These are phyloP conservation scores for Eueides isabella DNA, from an alignment of 1,140 invertebrate genomes.

Conservation along the genomic window DNA sequence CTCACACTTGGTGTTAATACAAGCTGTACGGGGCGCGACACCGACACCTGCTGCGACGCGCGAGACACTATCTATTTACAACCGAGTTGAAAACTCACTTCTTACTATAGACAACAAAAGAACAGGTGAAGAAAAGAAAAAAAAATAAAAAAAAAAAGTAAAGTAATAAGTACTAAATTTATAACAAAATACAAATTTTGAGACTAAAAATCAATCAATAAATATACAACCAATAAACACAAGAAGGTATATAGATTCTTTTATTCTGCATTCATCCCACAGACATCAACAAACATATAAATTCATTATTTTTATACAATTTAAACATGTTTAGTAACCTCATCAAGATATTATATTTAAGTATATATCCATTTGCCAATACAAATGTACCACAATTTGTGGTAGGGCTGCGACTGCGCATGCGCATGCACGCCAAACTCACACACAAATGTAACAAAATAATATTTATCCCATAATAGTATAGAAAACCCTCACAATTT, in stretches of 20 bases:
- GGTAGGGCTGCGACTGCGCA: background rate
- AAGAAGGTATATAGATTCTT: too few species aligned
- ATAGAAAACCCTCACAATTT: too few species aligned
- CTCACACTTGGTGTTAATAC: slow-evolving; percentile 42
- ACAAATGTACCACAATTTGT: background rate
- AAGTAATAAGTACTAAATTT: background rate
- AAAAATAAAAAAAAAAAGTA: background rate
- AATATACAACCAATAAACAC: too few species aligned
- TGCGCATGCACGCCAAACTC: background rate
- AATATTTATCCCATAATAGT: background rate
- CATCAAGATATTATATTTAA: background rate
- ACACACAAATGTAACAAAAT: background rate
- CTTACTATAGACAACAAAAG: background rate
- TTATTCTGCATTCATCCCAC: too few species aligned
- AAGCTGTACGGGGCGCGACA: slow-evolving; percentile 41
- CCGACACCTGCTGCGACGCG: background rate
- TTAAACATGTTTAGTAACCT: background rate
- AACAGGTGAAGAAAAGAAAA: background rate
- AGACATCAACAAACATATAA: too few species aligned
- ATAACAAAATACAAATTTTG: background rate
- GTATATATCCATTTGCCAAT: background rate
- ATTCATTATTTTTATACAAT: too few species aligned
- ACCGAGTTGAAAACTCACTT: background rate
- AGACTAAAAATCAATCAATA: background rate
- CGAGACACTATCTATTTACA: background rate